These are phyloP conservation scores for Metellina segmentata DNA, from an alignment of 2,888 invertebrate genomes.

Conservation along the genomic window DNA sequence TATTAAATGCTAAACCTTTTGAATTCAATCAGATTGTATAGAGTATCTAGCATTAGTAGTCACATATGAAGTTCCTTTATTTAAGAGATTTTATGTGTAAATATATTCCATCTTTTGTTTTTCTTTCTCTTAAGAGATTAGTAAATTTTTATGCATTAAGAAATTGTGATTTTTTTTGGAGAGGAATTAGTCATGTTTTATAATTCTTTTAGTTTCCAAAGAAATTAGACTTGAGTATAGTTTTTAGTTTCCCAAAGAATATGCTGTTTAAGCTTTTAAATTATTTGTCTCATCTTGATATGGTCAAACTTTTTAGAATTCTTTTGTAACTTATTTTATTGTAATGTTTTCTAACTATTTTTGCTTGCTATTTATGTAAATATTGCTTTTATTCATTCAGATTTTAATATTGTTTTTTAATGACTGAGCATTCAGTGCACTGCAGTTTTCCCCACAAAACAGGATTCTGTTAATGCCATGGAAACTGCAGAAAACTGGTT, in stretches of 20 bases:
- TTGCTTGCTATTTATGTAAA: background rate
- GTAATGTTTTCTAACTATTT: background rate
- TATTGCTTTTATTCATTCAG: background rate
- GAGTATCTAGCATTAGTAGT: conserved; percentile 32
- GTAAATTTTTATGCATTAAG: conserved; percentile 18
- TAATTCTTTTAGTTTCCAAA: background rate
- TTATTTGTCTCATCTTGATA: conserved; percentile 1
- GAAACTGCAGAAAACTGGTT: background rate
- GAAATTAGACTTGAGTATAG: background rate
- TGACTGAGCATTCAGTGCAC: background rate
- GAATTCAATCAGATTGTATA: conserved; percentile 36
- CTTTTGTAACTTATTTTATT: background rate
- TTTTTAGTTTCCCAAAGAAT: conserved; percentile 34
- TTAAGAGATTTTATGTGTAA: conserved; percentile 61
- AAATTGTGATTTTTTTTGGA: conserved; percentile 32
- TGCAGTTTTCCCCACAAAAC: background rate
- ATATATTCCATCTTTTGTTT: conserved; percentile 37
- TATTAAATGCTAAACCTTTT: conserved; percentile 26
- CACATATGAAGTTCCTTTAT: conserved; percentile 65
- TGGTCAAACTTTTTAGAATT: background rate
- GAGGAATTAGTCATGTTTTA: conserved; percentile 38
- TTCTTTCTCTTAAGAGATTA: conserved; percentile 25
- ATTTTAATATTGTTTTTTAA: background rate
- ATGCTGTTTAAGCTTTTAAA: background rate
- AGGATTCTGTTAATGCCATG: background rate